A percentile compares a stretch with the other conserved stretches of the same genome.
These are phyloP conservation scores for Mechanitis messenoides DNA, from an alignment of 2,888 invertebrate species.

Conservation along the genomic window DNA sequence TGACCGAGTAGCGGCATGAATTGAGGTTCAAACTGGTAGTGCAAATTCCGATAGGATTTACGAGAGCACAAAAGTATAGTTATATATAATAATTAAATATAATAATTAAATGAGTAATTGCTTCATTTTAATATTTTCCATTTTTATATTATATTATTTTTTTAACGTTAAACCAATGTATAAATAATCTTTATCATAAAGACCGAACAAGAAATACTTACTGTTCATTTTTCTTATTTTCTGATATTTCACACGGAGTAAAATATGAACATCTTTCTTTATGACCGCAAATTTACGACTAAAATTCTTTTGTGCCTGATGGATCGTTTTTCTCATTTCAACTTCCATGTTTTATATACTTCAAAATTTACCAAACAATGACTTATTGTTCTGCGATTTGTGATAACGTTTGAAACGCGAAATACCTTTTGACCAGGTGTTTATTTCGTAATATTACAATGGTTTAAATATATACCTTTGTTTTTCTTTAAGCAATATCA, in stretches of 20 bases:
- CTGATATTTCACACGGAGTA: background rate
- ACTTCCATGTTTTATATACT: slow-evolving; percentile 60
- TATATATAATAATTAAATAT: no score
- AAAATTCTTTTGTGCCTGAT: slow-evolving; percentile 22
- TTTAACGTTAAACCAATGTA: no score
- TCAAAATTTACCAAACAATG: slow-evolving; percentile 51
- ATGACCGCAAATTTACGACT: slow-evolving; percentile 24
- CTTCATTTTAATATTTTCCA: no score
- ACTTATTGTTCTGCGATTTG: slow-evolving; percentile 50
- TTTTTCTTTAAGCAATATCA: no score
- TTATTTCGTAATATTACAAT: slow-evolving; percentile 11
- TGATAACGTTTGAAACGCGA: slow-evolving; percentile 44
- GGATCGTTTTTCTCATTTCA: slow-evolving; percentile 31
- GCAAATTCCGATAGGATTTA: no score
- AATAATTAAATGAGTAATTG: no score
- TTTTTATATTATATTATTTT: no score
- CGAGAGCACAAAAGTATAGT: no score
- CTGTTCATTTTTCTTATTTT: slow-evolving; percentile 24
- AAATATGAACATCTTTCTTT: slow-evolving; percentile 3
- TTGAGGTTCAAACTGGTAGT: no score
- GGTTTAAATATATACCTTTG: no score
- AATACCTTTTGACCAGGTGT: slow-evolving; percentile 11
- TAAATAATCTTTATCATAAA: background rate
- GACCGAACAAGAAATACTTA: slow-evolving; percentile 21
- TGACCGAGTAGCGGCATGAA: no score